Base-by-base conservation (phyloP, 2,113 vertebrate species). In the Varanus komodoensis region DNA sequence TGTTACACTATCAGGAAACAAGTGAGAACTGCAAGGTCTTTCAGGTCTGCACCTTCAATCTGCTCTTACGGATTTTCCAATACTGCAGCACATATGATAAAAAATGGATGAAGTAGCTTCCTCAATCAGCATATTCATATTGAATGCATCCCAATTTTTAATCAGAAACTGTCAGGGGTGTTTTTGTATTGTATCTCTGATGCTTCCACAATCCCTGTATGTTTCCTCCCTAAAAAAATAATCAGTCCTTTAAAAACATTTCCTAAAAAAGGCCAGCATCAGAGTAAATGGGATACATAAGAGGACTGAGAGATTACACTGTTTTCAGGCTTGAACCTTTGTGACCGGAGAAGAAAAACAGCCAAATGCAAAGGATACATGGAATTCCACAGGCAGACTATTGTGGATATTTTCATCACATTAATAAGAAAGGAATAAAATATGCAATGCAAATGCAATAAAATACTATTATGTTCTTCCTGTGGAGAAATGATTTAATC, bases 381-480 rank as follows among this genome's bases (percentile, higher is more conserved):
- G 34, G 48, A 1, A 91, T 89, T 85, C 82, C 84, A 95, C 4
- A 69, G 93, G 93, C 92, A 48, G 32, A 6, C 17, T 91, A 19
- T 83, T 38, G 27, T 75, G 93, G 87, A 89, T 92, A 86, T 92
- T 95, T 92, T 38, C 44, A 82, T 95, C 94, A 84, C 92, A 96
- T 93, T 54, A 90, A 92, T 94, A 91, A 88, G 48, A 90, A 27
- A 90, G 0, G 68, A 88, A 27, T 80, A 85, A 29, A 85, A 44
- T 44, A 3, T 44, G 38, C 38, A 90, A 92, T 94, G 91, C 87
- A 44, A 90, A 27, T 90, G 0, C 64, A 88, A 27, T 80, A 85
- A 29, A 85, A 85, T 84, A 82, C 34, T 93, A 82, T 52, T 73
- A 88, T 74, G 73, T 79, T 71, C 48, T 44, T 48, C 52, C 90